Base-by-base conservation (phyloP, 2,113 vertebrate species). In the Athene noctua region DNA sequence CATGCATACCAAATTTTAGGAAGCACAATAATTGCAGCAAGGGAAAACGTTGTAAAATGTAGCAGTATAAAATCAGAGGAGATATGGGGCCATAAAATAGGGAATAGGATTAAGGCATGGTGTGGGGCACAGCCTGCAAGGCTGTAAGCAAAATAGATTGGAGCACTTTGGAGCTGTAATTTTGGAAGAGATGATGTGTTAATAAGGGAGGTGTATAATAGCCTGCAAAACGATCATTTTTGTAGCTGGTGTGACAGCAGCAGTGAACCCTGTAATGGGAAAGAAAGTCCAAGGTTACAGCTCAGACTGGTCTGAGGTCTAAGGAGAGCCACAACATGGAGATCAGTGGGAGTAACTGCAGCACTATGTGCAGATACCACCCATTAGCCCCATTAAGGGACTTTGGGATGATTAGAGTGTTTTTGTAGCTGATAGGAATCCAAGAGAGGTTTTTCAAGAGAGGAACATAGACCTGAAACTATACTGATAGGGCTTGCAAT, bases 11-110 rank as follows among this genome's bases (percentile, higher is more conserved):
- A 80, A 90, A 38, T n/a, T 47, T 61, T 52, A 70, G 80, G 79
- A 94, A 73, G 42, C 58, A 82, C 49, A 94, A 20, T 80, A 87
- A 86, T 85, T 90, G 70, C 62, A 94, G 49, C 84, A 85, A 82
- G 29, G 66, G 49, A 80, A 84, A 89, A 82, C 0, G 0, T 12
- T 86, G 61, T 82, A 68, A 91, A 72, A 47, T 40, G 54, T 59
- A 72, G 42, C 73, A 42, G 49, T 77, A 72, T 65, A 85, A 94
- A 95, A 92, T 55, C 70, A 52, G 66, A 90, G 49, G 74, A 90
- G 51, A 77, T 58, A 61, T 0, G 2, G 44, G 70, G 26, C 51
- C 49, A 58, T 59, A 73, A 89, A 66, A 20, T 13, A 66, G n/a
- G 54, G 42, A 85, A 66, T 36, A 66, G 74, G 17, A 81, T 19